These are phyloP conservation scores for Tretioscincus oriximinensis DNA, from an alignment of 2,113 vertebrate species.

Conservation along the genomic window DNA sequence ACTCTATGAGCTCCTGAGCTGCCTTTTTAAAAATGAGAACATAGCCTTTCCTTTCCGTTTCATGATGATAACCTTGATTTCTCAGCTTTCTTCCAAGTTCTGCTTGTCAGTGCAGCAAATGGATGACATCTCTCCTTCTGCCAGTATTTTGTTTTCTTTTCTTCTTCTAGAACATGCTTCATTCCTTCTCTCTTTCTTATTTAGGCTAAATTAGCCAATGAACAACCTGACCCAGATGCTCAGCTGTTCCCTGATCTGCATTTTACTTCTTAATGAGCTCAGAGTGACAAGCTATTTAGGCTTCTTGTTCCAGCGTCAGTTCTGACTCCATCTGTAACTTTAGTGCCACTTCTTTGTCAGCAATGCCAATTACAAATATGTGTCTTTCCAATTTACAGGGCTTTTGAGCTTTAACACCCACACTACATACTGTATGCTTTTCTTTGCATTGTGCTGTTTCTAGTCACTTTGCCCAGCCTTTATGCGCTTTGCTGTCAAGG, in stretches of 20 bases:
- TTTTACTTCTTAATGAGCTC: conserved; percentile 76
- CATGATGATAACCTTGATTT: conserved; percentile 43
- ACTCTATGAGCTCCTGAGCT: too few species aligned
- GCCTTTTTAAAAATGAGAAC: too few species aligned
- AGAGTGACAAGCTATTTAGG: conserved; percentile 76
- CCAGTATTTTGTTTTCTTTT: conserved; percentile 68
- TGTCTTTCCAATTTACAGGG: conserved; percentile 70
- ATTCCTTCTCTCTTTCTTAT: conserved; percentile 73
- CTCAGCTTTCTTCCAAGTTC: conserved; percentile 67
- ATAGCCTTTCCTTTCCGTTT: neutral
- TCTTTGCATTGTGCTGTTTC: conserved; percentile 62
- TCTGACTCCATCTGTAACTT: conserved; percentile 76
- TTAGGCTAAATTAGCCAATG: conserved; percentile 76
- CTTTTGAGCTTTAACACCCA: conserved; percentile 67
- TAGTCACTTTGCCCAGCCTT: conserved; percentile 62
- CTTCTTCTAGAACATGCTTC: conserved; percentile 73
- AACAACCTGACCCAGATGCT: conserved; percentile 76
- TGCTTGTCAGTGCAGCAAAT: conserved; percentile 72
- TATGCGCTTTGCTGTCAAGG: conserved; percentile 53
- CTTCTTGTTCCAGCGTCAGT: conserved; percentile 75
- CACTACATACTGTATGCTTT: conserved; percentile 65
- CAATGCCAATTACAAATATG: conserved; percentile 75
- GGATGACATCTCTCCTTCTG: conserved; percentile 72
- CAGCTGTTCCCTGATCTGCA: conserved; percentile 76
- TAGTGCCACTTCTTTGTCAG: conserved; percentile 75